Conservation (phyloP, 1,140 invertebrate genomes). For the Globodera rostochiensis region DNA sequence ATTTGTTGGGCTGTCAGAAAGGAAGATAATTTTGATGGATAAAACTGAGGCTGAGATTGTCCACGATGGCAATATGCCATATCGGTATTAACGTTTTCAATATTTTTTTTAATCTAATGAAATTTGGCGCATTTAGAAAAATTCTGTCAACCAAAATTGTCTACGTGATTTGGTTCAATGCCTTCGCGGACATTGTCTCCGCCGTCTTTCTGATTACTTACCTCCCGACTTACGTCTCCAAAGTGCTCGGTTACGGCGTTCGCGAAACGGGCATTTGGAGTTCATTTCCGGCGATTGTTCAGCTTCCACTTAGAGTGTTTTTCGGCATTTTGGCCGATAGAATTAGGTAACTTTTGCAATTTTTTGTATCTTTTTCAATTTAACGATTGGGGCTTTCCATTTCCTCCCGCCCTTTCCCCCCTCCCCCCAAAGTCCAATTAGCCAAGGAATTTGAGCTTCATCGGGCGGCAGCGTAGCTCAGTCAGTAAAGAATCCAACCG, state of each 20-base stretch:
- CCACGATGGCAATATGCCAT: slow-evolving; percentile 38
- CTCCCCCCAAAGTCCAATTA: no score
- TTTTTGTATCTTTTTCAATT: slow-evolving; percentile 29
- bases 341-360: slow-evolving; percentile 5
- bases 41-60: slow-evolving; percentile 38
- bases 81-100: neutral
- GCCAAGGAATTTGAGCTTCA: no score
- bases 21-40: slow-evolving; percentile 32
- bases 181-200: slow-evolving; percentile 44
- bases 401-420: no score
- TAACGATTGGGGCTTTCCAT: no score
- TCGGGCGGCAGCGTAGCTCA: no score
- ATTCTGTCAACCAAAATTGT: slow-evolving; percentile 37
- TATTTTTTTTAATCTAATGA: slow-evolving; percentile 4
- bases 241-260: slow-evolving; percentile 38
- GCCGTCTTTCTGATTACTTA: slow-evolving; percentile 46
- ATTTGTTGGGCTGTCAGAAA: slow-evolving; percentile 29
- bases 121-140: slow-evolving; percentile 17
- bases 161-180: slow-evolving; percentile 45
- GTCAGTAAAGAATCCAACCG: no score
- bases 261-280: slow-evolving; percentile 35
- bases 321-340: slow-evolving; percentile 36
- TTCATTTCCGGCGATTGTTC: slow-evolving; percentile 34
- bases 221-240: slow-evolving; percentile 41
- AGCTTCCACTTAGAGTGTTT: slow-evolving; percentile 26